Evolutionary conservation across 2,888 invertebrate genomes (phyloP).

Genomic region (Margaritifera margaritifera): DNA sequence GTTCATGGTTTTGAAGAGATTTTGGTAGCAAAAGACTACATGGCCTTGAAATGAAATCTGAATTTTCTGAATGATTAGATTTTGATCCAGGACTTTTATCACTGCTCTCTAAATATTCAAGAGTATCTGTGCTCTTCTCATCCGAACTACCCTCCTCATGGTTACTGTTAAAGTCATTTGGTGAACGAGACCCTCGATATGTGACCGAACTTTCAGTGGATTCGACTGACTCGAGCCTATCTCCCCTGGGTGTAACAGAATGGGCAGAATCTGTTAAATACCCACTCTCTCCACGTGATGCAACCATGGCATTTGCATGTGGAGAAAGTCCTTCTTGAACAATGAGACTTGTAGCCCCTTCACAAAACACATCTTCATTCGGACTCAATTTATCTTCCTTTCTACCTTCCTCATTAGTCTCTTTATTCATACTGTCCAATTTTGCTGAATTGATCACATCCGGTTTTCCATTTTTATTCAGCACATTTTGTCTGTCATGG

Average conservation of each 20-base stretch:
- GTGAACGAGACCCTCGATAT: not conserved
- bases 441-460: no score
- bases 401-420: no score
- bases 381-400: no score
- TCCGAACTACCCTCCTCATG: slow-evolving; percentile 13
- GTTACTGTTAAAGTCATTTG: slow-evolving; percentile 2
- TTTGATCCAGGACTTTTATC: slow-evolving; percentile 12
- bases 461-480: no score
- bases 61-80: slow-evolving; percentile 1
- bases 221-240: slow-evolving; percentile 13
- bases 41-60: slow-evolving; percentile 32
- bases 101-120: slow-evolving; percentile 9
- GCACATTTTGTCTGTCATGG: no score
- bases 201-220: slow-evolving; percentile 5
- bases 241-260: slow-evolving; percentile 12
- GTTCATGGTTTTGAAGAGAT: slow-evolving; percentile 32
- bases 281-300: slow-evolving; percentile 36
- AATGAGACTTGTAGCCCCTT: no score
- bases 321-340: no score
- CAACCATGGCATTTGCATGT: slow-evolving; percentile 8
- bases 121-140: slow-evolving; percentile 13
- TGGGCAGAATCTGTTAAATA: slow-evolving; percentile 38
- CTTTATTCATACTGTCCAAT: no score
- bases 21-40: slow-evolving; percentile 45
- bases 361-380: no score